phyloP scores from a whole-genome alignment of 2,113 vertebrate species.

The Stigmatopora nigra region DNA sequence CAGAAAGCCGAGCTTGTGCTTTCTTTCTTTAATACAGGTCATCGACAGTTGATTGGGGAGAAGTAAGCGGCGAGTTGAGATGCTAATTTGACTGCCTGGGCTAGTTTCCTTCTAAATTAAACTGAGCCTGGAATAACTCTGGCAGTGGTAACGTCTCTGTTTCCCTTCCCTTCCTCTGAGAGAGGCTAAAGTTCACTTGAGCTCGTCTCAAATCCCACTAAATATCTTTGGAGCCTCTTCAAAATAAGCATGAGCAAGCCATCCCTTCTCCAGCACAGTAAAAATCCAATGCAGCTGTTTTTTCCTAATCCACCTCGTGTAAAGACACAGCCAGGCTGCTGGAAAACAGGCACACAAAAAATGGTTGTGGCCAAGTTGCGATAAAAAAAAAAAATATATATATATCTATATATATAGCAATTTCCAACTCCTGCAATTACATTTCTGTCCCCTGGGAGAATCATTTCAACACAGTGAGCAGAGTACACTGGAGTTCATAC shows the following conservation, averaged over 20 bases:
- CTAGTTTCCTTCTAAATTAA: slow-evolving; percentile 30
- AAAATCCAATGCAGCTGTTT: slow-evolving; percentile 58
- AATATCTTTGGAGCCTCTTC: slow-evolving; percentile 59
- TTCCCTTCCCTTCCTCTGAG: slow-evolving; percentile 39
- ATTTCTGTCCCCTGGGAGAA: slow-evolving; percentile 34
- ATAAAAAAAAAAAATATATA: slow-evolving; percentile 25
- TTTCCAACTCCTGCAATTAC: slow-evolving; percentile 38
- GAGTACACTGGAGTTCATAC: slow-evolving; percentile 38
- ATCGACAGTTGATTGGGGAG: slow-evolving; percentile 28
- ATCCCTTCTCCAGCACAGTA: slow-evolving; percentile 41
- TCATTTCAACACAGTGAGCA: slow-evolving; percentile 20
- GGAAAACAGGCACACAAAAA: slow-evolving; percentile 40
- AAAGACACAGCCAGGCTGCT: slow-evolving; percentile 51
- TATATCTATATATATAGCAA: slow-evolving; percentile 3
- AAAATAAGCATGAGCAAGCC: slow-evolving; percentile 53
- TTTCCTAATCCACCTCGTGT: slow-evolving; percentile 57
- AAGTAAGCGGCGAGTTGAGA: slow-evolving; percentile 17
- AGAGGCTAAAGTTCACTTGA: slow-evolving; percentile 51
- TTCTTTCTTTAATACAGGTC: slow-evolving; percentile 25
- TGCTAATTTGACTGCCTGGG: slow-evolving; percentile 14
- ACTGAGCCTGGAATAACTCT: slow-evolving; percentile 35
- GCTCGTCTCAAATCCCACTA: slow-evolving; percentile 46
- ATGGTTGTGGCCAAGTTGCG: slow-evolving; percentile 45
- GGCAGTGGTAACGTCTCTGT: slow-evolving; percentile 30
- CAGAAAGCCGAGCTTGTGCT: slow-evolving; percentile 43